Percentiles rank a stretch among this genome's conserved stretches.
Conservation (phyloP, 2,113 vertebrate genomes). For the Sterrhoptilus dennistouni region DNA sequence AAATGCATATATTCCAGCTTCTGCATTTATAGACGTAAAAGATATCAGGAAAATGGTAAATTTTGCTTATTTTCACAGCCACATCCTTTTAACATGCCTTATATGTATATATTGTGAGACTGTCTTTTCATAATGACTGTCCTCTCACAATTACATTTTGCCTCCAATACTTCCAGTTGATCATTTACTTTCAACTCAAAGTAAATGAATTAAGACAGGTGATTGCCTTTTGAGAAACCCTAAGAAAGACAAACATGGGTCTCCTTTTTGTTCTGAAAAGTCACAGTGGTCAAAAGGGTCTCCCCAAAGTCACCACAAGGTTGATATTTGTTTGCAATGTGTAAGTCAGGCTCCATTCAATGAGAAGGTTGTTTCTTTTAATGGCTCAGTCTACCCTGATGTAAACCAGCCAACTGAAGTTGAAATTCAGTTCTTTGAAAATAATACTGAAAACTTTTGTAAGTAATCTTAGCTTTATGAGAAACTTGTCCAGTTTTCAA, state of each 20-base stretch:
- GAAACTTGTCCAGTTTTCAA: not conserved
- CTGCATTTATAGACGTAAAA: not conserved
- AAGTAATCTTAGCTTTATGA: not conserved
- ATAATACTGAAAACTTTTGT: not conserved
- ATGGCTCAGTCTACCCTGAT: accelerated
- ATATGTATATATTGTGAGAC: not conserved
- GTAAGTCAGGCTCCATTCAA: not conserved
- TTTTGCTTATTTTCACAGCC: not conserved
- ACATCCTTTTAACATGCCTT: not conserved
- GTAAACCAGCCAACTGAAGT: not conserved
- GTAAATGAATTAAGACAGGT: not conserved
- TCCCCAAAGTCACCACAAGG: not conserved
- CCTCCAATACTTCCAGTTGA: not conserved
- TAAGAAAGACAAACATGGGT: accelerated
- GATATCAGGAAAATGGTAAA: not conserved
- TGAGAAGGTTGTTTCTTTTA: not conserved
- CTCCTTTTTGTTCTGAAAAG: not conserved
- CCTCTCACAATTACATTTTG: not conserved
- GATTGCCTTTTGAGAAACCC: not conserved
- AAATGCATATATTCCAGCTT: not conserved
- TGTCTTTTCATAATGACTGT: not conserved
- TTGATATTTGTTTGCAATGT: not conserved
- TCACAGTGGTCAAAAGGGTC: not conserved
- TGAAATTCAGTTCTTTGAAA: not conserved
- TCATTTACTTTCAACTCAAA: not conserved